Percentiles rank a stretch among this genome's conserved stretches.
Evolutionary conservation across 2,113 vertebrate genomes (phyloP).

Genomic region (Neotoma lepida): DNA sequence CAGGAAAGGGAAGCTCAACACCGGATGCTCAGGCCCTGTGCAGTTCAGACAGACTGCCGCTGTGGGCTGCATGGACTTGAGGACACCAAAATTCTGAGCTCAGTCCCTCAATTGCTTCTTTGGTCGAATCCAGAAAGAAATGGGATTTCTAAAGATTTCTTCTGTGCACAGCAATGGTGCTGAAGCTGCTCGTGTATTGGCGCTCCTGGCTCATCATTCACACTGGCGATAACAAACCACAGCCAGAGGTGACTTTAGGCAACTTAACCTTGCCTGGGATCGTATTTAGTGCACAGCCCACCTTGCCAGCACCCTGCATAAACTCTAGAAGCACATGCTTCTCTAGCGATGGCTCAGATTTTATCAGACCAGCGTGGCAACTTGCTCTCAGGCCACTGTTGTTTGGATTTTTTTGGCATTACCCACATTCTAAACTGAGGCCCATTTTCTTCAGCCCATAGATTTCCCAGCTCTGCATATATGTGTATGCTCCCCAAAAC

Average conservation of each 20-base stretch:
- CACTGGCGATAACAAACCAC: not conserved
- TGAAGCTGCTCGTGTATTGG: conserved; percentile 14
- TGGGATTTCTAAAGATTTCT: conserved; percentile 64
- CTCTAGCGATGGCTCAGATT: not conserved
- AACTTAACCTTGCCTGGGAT: not conserved
- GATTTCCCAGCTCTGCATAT: not conserved
- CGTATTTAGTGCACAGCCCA: not conserved
- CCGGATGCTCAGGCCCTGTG: not conserved
- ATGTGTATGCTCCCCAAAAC: not conserved
- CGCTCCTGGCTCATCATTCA: not conserved
- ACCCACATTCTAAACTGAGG: not conserved
- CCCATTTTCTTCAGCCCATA: conserved; percentile 28
- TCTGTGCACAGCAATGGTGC: not conserved
- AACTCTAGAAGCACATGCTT: not conserved
- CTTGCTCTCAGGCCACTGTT: not conserved
- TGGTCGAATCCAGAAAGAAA: conserved; percentile 62
- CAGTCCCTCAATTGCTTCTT: conserved; percentile 49
- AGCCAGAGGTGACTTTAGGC: no score
- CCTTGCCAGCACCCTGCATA: not conserved
- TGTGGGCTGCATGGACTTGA: rapidly evolving
- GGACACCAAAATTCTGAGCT: conserved; percentile 16
- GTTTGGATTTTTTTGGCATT: not conserved
- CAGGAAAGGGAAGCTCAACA: not conserved
- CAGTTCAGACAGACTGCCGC: not conserved
- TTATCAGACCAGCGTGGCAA: not conserved